These are phyloP conservation scores for Drosophila setifemur DNA, from an alignment of 1,140 invertebrate species.

Conservation along the genomic window DNA sequence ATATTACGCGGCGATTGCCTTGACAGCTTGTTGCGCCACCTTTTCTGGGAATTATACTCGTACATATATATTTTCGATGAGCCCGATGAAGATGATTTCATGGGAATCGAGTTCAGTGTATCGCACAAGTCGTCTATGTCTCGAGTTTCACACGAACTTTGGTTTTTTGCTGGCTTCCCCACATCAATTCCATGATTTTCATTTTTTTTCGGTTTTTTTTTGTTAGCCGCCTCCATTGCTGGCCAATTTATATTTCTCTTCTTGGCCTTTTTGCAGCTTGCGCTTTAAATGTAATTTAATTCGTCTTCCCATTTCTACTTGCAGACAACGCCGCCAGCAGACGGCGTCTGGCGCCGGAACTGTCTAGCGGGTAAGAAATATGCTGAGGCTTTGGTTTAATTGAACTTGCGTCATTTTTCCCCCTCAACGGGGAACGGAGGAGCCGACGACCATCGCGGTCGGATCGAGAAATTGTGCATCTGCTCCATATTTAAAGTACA, in stretches of 20 bases:
- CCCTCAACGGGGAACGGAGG: not conserved
- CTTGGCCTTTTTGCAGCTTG: conserved; percentile 32
- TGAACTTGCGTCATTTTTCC: conserved; percentile 58
- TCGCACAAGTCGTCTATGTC: not conserved
- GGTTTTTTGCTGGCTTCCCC: conserved; percentile 18
- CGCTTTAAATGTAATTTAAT: conserved; percentile 80
- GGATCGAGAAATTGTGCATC: conserved; percentile 33
- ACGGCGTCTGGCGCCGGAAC: conserved; percentile 78
- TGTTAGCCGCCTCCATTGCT: not conserved
- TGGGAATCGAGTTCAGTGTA: conserved; percentile 2
- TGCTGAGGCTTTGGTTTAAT: conserved; percentile 76
- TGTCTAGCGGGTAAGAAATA: conserved; percentile 80
- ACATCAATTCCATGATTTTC: conserved; percentile 41
- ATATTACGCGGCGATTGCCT: not conserved
- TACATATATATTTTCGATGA: too few relatives aligned
- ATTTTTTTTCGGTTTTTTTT: conserved; percentile 11
- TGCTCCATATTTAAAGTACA: conserved; percentile 68
- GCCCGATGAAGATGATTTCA: too few relatives aligned
- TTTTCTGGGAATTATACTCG: not conserved
- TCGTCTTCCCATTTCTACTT: conserved; percentile 72
- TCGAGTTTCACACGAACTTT: not conserved
- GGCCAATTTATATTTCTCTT: conserved; percentile 35
- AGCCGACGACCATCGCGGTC: too few relatives aligned
- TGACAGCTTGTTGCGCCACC: not conserved
- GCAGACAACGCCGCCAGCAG: conserved; percentile 69